Evolutionary conservation across 2,113 vertebrate genomes (phyloP), one percentile per base, ranked within the genome.

Genomic region (Limanda limanda): DNA sequence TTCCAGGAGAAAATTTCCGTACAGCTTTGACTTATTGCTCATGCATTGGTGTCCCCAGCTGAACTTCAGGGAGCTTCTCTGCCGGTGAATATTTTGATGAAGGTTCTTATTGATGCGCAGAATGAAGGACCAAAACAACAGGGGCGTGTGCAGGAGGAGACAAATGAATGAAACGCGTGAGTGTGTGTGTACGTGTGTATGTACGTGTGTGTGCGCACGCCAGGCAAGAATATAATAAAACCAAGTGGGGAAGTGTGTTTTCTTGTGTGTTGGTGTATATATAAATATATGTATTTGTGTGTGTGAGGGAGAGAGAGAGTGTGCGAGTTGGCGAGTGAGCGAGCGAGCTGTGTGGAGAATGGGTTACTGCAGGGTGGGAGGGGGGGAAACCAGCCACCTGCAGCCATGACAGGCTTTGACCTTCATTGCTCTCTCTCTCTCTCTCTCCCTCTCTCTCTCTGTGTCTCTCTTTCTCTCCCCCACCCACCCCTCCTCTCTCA

Each of bases 381-480:
- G 82, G 92, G 92, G 89, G 94, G 94, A 93, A 95, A 93, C 86
- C 91, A 96, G 87, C 94, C 96, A 95, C 95, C 96, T 96, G 95
- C 95, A 93, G 94, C 91, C 95, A 93, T 94, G 95, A 94, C 94
- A 94, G 94, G 93, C 95, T 96, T 95, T 96, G 96, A 97, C 96
- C 96, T 97, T 96, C 95, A 95, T 94, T 94, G 90, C 54, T 18
- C 31, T n/a, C 75, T 25, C 84, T 47, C 66, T 27, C 27, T 27
- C 27, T 27, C 83, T 83, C 78, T 79, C 88, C 81, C 82, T 81
- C 81, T 76, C 68, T 65, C 51, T 69, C 64, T 56, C 63, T 48
- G 64, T 56, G 63, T 48, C 67, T 20, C 61, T 52, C 55, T 55
- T 58, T 15, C 71, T 3, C 73, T 35, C 55, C 8, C 35, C 35